A percentile compares a stretch with the other conserved stretches of the same genome.
phyloP scores from a whole-genome alignment of 2,113 vertebrate genomes.

The Raphicerus campestris region DNA sequence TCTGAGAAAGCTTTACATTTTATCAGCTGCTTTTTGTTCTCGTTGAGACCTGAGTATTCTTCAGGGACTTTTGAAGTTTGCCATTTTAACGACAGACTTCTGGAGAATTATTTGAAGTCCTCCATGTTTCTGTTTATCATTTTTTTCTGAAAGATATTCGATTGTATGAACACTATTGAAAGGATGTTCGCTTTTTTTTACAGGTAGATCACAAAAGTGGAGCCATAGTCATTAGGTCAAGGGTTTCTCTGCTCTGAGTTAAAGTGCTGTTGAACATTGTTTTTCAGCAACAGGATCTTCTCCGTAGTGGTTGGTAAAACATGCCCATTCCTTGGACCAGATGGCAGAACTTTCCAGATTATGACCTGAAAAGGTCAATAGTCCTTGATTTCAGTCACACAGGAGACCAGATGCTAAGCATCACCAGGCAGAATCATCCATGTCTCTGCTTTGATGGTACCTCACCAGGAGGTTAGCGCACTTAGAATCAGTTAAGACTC shows the following conservation, averaged over 20 bases:
- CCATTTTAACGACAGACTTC: neutral
- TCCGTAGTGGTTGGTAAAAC: neutral
- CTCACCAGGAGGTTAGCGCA: neutral
- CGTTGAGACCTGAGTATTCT: slow-evolving; percentile 25
- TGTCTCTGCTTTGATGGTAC: neutral
- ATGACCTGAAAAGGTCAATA: neutral
- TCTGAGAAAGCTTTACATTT: slow-evolving; percentile 4
- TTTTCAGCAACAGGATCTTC: neutral
- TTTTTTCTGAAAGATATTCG: neutral
- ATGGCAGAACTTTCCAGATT: slow-evolving; percentile 10
- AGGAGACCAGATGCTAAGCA: neutral
- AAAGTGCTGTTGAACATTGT: neutral
- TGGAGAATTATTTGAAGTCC: slow-evolving; percentile 28
- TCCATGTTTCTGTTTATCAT: neutral
- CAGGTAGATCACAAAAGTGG: neutral
- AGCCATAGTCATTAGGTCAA: neutral
- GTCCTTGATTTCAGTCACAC: neutral
- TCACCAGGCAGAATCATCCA: neutral
- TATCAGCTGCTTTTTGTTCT: slow-evolving; percentile 50
- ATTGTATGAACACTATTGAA: neutral
- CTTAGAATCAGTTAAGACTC: neutral
- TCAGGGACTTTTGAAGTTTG: slow-evolving; percentile 35
- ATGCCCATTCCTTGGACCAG: neutral
- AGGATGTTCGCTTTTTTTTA: neutral
- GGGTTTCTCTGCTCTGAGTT: neutral